Evolutionary conservation across 2,797 vertebrate species (phyloP), one percentile per base, ranked within the genome.

Genomic region (Sebastes wilsoni): DNA sequence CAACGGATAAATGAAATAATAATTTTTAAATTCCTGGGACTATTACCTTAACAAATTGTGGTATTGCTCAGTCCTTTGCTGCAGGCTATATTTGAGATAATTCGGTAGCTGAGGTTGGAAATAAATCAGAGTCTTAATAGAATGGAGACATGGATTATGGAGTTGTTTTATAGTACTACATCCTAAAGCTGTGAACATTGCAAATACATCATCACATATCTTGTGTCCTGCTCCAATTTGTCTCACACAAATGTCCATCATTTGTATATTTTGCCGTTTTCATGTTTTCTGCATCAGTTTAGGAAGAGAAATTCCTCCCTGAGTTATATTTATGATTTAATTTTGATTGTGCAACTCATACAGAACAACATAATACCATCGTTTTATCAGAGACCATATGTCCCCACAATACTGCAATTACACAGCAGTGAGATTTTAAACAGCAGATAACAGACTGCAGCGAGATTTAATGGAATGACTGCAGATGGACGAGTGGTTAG

Each of bases 401-500:
- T 82, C 46, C 8, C 27, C 5, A n/a, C 80, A 78, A 81, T 75
- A 59, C 72, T 81, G 65, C 82, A 86, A 91, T 85, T 59, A 81
- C 72, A 49, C 66, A 69, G 46, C 66, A 75, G 54, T 62, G 79
- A 67, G 80, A 75, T 88, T 92, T 83, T 77, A 74, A 92, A 79
- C 72, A 72, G 80, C 77, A 83, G 62, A 81, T 66, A 82, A 84
- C 89, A 92, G 89, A 89, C 83, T 75, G 87, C 59, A 58, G 60
- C 60, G 72, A 65, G 67, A 87, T 82, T 85, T 83, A 87, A 88
- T 88, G 62, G 77, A 81, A 86, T 27, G 78, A 66, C 75, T 88
- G 82, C 89, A 90, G 91, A 91, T 89, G 88, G 89, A 92, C 68
- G 11, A 79, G 81, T 66, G 76, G 67, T 86, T 78, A 67, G 80